phyloP scores from a whole-genome alignment of 1,140 invertebrate species.

The Ylistrum balloti region DNA sequence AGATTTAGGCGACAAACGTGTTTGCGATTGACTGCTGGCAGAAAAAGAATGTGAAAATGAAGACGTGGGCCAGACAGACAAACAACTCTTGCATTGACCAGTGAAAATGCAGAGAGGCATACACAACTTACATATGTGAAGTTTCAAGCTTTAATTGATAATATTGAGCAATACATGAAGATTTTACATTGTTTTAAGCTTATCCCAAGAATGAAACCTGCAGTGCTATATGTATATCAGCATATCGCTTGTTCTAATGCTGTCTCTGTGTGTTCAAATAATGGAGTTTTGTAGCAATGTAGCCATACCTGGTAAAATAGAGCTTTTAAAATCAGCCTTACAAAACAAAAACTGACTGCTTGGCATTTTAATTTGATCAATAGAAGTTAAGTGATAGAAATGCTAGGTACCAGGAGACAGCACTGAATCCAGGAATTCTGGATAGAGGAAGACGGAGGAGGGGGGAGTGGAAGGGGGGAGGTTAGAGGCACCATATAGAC shows the following conservation, averaged over 20 bases:
- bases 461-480: too few species aligned
- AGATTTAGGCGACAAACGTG: too few species aligned
- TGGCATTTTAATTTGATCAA: constrained; percentile 26
- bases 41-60: too few species aligned
- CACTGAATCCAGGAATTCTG: background rate
- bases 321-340: background rate
- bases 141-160: too few species aligned
- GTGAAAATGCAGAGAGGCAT: too few species aligned
- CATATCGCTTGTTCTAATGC: background rate
- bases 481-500: background rate
- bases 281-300: background rate
- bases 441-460: background rate
- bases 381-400: background rate
- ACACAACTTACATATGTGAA: too few species aligned
- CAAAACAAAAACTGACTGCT: background rate
- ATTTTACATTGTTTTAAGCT: too few species aligned
- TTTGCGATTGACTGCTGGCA: too few species aligned
- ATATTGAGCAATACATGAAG: too few species aligned
- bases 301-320: background rate
- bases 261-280: background rate
- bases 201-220: background rate
- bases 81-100: too few species aligned
- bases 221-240: too few species aligned
- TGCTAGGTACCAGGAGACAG: background rate
- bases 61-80: too few species aligned